phyloP scores from a whole-genome alignment of 2,888 invertebrate genomes.

The Metalampra italica region DNA sequence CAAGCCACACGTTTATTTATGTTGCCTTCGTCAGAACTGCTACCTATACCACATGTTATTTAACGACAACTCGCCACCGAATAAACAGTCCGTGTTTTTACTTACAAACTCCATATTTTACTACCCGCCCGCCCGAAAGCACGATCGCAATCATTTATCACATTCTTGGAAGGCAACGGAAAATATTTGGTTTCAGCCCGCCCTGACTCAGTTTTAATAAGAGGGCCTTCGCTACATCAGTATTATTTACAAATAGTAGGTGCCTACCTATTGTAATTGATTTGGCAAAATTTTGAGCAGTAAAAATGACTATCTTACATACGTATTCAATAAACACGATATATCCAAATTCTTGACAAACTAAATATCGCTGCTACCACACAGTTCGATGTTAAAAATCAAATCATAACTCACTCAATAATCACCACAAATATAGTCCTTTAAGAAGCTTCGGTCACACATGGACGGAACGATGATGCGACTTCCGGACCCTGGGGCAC shows the following conservation, averaged over 20 bases:
- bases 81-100: conserved; percentile 52
- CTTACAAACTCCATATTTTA: conserved; percentile 14
- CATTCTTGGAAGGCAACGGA: conserved; percentile 10
- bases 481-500: conserved; percentile 50
- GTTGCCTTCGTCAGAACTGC: conserved; percentile 69
- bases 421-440: conserved; percentile 28
- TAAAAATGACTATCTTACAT: conserved; percentile 16
- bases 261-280: not conserved
- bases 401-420: conserved; percentile 29
- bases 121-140: conserved; percentile 10
- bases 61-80: conserved; percentile 64
- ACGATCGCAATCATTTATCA: conserved; percentile 14
- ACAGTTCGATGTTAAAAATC: conserved; percentile 14
- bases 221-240: not conserved
- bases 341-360: conserved; percentile 9
- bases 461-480: conserved; percentile 36
- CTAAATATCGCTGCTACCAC: conserved; percentile 25
- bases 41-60: conserved; percentile 74
- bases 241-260: not conserved
- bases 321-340: conserved; percentile 18
- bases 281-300: not conserved
- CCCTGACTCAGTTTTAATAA: conserved; percentile 11
- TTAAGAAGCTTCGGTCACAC: conserved; percentile 36
- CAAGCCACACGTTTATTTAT: conserved; percentile 68
- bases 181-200: conserved; percentile 12